Percentiles rank a stretch among this genome's conserved stretches.
Evolutionary conservation across 1,140 invertebrate species (phyloP).

Genomic region (Cydia fagiglandana): DNA sequence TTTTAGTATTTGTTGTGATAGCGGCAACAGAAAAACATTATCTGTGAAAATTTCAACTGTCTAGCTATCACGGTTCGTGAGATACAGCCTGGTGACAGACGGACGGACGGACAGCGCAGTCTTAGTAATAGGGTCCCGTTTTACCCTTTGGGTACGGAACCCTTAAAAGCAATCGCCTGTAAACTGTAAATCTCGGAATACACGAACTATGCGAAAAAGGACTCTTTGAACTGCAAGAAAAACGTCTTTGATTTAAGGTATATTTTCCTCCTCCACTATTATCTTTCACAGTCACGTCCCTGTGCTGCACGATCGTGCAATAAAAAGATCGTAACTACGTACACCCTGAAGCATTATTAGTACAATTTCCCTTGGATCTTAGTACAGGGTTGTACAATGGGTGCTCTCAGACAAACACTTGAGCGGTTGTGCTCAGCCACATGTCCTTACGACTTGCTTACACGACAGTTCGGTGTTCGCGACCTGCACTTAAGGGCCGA

Average conservation of each 20-base stretch:
- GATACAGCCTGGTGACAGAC: no score
- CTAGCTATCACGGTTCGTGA: no score
- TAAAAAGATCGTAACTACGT: slow-evolving; percentile 1
- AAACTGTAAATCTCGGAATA: background rate
- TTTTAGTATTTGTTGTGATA: no score
- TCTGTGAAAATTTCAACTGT: no score
- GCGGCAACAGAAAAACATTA: no score
- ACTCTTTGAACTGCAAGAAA: background rate
- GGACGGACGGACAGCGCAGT: no score
- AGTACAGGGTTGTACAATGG: slow-evolving; percentile 17
- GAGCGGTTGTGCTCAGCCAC: background rate
- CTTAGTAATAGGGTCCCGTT: no score
- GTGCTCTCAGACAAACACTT: slow-evolving; percentile 14
- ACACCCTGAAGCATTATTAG: background rate
- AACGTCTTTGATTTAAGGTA: background rate
- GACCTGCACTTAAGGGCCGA: background rate
- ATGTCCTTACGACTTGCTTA: slow-evolving; percentile 4
- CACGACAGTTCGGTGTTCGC: background rate
- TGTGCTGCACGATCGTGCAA: background rate
- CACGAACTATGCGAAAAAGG: background rate
- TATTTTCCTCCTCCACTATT: background rate
- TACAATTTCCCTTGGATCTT: background rate
- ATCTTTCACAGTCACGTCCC: slow-evolving; percentile 28
- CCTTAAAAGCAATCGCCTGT: background rate
- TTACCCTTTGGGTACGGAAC: no score